Evolutionary conservation across 2,113 vertebrate species (phyloP).

Genomic region (Brachirus orientalis): DNA sequence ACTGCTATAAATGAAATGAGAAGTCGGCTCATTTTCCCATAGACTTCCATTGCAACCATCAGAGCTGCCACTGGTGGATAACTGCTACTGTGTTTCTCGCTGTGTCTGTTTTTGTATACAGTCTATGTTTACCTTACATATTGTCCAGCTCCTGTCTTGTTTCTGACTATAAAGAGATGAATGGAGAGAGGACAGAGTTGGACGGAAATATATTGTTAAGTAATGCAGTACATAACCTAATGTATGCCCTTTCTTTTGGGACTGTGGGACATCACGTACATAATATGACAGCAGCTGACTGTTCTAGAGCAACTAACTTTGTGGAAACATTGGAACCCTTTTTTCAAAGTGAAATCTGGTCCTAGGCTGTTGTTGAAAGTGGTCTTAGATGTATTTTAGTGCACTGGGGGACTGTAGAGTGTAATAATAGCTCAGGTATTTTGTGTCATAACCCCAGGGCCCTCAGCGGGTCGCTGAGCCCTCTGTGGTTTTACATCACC

Average conservation of each 20-base stretch:
- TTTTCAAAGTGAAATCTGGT: conserved; percentile 8
- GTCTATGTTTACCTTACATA: conserved; percentile 5
- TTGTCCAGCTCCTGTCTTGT: background rate
- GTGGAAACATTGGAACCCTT: conserved; percentile 45
- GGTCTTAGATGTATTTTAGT: conserved; percentile 42
- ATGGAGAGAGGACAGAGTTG: conserved; percentile 26
- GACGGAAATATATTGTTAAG: conserved; percentile 54
- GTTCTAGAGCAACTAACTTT: conserved; percentile 37
- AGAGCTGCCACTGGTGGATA: no score
- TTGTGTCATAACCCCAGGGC: conserved; percentile 52
- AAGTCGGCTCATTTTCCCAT: no score
- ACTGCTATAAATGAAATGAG: no score
- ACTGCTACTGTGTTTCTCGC: no score
- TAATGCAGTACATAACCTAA: conserved; percentile 59
- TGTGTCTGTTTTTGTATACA: no score
- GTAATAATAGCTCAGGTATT: conserved; percentile 68
- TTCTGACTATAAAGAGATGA: conserved; percentile 26
- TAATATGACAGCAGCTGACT: conserved; percentile 38
- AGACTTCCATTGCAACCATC: no score
- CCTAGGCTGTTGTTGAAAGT: conserved; percentile 34
- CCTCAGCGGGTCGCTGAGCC: conserved; percentile 42
- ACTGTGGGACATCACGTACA: conserved; percentile 18
- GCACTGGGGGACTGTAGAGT: conserved; percentile 25
- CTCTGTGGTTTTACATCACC: conserved; percentile 29
- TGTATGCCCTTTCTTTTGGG: conserved; percentile 34